Evolutionary conservation across 2,113 vertebrate species (phyloP), one percentile per base, ranked within the genome.

Genomic region (Egretta garzetta): DNA sequence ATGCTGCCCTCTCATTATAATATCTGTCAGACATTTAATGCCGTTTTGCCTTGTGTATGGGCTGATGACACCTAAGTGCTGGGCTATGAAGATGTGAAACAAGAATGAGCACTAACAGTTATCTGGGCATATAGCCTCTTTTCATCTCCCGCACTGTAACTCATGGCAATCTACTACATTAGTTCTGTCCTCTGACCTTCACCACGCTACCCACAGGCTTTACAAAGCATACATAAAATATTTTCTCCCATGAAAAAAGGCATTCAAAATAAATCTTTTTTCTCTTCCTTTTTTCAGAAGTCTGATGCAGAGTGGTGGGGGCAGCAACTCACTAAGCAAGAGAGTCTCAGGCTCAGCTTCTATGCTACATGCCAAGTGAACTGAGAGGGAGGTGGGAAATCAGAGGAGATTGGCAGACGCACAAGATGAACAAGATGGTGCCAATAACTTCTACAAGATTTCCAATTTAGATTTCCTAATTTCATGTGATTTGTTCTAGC

Each of bases 71-170:
- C 22, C 32, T 32, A 39, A 43, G 58, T 22, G 11, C 27, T n/a
- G 59, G 53, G 52, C 43, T 73, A 10, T 11, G 32, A 39, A 39
- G 64, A 59, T 21, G 27, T 3, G 2, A 67, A 45, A 84, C 23
- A 62, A 58, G 72, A 75, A 67, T 10, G 33, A 24, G 6, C 80
- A 11, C 39, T 8, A 7, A 72, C 10, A 19, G 14, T 10, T 35
- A 39, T 21, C 28, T 20, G 12, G 43, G 50, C 45, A 33, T 0
- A 9, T 17, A 30, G 66, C 12, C 50, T 20, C 27, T 64, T 53
- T 26, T 63, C 1, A 2, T 35, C 74, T 24, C 43, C 43, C 16
- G 6, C 27, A 10, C 8, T 0, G 0, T 19, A 28, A 66, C 11
- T 75, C 5, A 1, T 3, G 13, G 24, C 63, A 35, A 35, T 72